phyloP scores from a whole-genome alignment of 2,888 invertebrate species.

The Eilema caniola region DNA sequence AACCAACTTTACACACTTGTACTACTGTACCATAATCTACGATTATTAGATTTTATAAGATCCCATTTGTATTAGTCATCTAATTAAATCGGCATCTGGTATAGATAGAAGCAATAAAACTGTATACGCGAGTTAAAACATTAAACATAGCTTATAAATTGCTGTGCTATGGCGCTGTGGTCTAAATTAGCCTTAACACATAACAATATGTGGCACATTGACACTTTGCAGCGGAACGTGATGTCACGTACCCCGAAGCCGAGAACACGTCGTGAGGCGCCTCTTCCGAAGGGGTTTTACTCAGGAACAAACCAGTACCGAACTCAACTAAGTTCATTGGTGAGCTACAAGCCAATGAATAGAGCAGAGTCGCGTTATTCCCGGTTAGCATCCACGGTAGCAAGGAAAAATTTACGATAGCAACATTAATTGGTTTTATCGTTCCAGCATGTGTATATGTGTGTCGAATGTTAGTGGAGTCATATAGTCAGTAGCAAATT shows the following conservation, averaged over 20 bases:
- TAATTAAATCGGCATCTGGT: background rate
- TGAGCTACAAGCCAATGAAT: conserved; percentile 88
- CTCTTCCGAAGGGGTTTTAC: conserved; percentile 97
- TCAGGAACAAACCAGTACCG: conserved; percentile 96
- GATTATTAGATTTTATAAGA: background rate
- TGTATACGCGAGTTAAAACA: conserved; percentile 29
- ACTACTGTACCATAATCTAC: no score
- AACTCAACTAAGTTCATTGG: conserved; percentile 98
- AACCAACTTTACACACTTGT: no score
- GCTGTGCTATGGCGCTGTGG: conserved; percentile 53
- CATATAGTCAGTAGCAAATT: conserved; percentile 39
- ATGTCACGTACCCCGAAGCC: conserved; percentile 88
- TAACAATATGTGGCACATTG: conserved; percentile 75
- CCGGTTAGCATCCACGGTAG: conserved; percentile 84
- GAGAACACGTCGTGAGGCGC: conserved; percentile 90
- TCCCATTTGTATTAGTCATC: background rate
- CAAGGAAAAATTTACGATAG: conserved; percentile 78
- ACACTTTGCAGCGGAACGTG: conserved; percentile 65
- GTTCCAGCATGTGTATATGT: conserved; percentile 64
- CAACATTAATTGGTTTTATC: conserved; percentile 66
- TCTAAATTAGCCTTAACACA: conserved; percentile 63
- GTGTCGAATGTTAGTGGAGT: conserved; percentile 51
- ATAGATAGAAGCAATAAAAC: background rate
- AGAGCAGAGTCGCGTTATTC: conserved; percentile 63
- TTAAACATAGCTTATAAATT: conserved; percentile 16